Conservation (phyloP, 2,113 vertebrate genomes). For the Halcyon senegalensis region DNA sequence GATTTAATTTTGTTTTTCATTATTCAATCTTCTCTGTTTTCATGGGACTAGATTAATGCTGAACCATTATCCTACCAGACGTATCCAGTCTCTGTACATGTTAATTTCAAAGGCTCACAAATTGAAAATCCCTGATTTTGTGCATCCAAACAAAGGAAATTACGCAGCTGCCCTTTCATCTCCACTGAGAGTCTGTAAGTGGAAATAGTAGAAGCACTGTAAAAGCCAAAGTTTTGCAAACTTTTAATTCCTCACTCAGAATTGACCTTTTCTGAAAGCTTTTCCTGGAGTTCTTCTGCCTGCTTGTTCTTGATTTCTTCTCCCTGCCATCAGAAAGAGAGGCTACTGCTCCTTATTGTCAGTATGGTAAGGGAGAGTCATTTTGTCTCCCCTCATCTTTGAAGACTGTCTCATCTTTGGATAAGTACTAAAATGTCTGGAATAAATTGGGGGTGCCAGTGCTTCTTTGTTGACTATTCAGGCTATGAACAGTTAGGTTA, state of each 20-base stretch:
- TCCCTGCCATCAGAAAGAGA: not conserved
- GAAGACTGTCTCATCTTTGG: not conserved
- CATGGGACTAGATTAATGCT: rapidly evolving
- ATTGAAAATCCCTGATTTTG: not conserved
- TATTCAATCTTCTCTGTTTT: not conserved
- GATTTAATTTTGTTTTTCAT: not conserved
- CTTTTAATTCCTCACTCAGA: not conserved
- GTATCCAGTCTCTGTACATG: not conserved
- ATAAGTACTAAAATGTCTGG: not conserved
- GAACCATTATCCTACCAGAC: not conserved
- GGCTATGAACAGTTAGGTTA: not conserved
- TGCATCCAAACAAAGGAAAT: not conserved
- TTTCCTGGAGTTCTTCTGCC: not conserved
- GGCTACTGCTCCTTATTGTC: not conserved
- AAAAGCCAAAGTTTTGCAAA: not conserved
- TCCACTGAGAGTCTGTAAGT: not conserved
- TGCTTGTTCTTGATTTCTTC: not conserved
- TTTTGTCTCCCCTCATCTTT: not conserved
- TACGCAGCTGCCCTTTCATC: not conserved
- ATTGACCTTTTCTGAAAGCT: not conserved
- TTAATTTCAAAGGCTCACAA: not conserved
- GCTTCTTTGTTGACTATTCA: not conserved
- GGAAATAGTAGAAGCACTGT: not conserved
- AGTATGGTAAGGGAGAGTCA: not conserved
- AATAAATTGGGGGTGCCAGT: not conserved